Percentiles rank a stretch among this genome's conserved stretches.
phyloP scores from a whole-genome alignment of 2,797 vertebrate genomes.

The Enteromius fasciolatus region DNA sequence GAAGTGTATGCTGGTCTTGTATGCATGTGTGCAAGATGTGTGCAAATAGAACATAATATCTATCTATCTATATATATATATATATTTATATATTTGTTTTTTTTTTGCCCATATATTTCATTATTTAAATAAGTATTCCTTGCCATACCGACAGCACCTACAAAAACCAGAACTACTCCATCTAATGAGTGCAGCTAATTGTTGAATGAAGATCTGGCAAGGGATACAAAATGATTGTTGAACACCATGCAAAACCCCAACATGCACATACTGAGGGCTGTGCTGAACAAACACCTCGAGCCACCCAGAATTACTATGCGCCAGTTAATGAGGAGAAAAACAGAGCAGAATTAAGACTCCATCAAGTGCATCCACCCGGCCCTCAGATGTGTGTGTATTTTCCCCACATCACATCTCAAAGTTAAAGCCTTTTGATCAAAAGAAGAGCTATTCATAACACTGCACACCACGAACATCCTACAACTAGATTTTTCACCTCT shows the following conservation, averaged over 20 bases:
- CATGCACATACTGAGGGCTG: conserved; percentile 58
- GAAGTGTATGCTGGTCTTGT: conserved; percentile 78
- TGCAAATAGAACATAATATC: conserved; percentile 68
- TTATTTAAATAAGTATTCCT: conserved; percentile 66
- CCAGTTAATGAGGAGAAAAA: conserved; percentile 39
- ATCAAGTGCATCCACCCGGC: conserved; percentile 54
- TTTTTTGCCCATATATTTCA: conserved; percentile 67
- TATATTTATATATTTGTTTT: background rate
- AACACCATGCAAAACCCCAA: conserved; percentile 77
- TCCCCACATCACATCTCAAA: conserved; percentile 64
- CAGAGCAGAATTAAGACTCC: conserved; percentile 34
- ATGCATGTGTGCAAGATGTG: conserved; percentile 77
- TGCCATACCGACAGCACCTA: conserved; percentile 67
- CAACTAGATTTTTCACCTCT: conserved; percentile 72
- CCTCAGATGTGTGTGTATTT: conserved; percentile 66
- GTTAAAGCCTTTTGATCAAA: conserved; percentile 76
- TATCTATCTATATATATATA: conserved; percentile 50
- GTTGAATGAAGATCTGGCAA: conserved; percentile 63
- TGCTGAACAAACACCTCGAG: conserved; percentile 55
- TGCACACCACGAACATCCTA: conserved; percentile 74
- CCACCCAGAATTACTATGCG: conserved; percentile 57
- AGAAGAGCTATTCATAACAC: conserved; percentile 76
- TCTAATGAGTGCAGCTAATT: background rate
- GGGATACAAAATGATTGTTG: conserved; percentile 67
- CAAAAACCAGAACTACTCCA: conserved; percentile 2